Base-by-base conservation (phyloP, 2,113 vertebrate genomes). In the Austrofundulus limnaeus region DNA sequence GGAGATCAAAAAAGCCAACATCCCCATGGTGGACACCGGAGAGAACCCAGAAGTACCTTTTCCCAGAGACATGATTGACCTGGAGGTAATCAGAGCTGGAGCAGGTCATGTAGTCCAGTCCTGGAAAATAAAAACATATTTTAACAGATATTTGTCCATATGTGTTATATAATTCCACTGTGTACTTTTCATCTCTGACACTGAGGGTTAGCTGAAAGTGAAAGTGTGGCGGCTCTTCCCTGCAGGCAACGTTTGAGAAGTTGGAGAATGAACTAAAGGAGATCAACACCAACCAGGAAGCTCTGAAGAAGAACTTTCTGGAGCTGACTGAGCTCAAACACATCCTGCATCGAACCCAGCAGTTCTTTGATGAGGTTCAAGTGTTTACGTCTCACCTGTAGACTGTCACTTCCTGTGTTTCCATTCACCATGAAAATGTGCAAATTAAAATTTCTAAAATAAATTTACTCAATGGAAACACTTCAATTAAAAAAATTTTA, bases 221-320 rank as follows among this genome's bases (percentile, higher is more conserved):
- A 23, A 25, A 45, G 31, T 38, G 19, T 38, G 19, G 39, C 48
- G 38, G 17, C 41, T 6, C 16, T 70, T 53, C 19, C 43, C 15
- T 5, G 0, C 73, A 89, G 97, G 97, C 97, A 67, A 97, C 98
- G 70, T 99, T 98, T 88, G 97, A 99, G 87, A 99, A 99, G 86
- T 93, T 99, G 86, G 97, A 99, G 85, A 98, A 97, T 4, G 97
- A 99, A 50, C 90, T 99, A 53, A 99, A 97, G 57, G 97, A 99
- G 85, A 98, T 99, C 84, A 99, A 99, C 88, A 98, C 96, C 55
- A 99, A 99, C 87, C 97, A 99, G 88, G 97, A 99, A 81, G 97
- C 97, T 15, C 90, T 99, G 91, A 99, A 99, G 92, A 96, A 92
- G 85, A 99, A 99, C 85, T 99, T 99, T 86, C 88, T 99, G 81